phyloP scores from a whole-genome alignment of 2,797 vertebrate genomes.

The Streptopelia turtur region DNA sequence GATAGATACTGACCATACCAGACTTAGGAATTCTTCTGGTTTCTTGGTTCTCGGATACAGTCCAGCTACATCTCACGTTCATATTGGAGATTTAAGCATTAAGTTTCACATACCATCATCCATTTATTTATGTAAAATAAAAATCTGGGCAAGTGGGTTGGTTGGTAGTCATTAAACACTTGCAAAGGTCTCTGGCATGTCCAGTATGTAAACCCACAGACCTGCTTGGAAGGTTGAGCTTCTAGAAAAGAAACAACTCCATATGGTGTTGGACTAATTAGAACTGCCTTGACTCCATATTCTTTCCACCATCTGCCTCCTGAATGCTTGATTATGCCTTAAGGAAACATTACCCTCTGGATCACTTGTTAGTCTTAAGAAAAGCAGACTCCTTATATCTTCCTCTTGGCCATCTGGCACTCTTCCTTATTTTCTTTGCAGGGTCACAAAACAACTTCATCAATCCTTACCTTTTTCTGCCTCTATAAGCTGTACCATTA shows the following conservation, averaged over 20 bases:
- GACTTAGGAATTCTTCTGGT: neutral
- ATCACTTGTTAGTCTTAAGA: slow-evolving; percentile 34
- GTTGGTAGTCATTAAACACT: neutral
- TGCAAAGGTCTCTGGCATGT: neutral
- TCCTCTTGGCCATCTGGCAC: slow-evolving; percentile 17
- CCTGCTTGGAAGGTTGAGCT: neutral
- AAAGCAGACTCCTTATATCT: slow-evolving; percentile 1
- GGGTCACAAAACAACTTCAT: neutral
- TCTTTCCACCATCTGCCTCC: slow-evolving; percentile 27
- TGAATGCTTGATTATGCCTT: slow-evolving; percentile 61
- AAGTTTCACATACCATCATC: neutral
- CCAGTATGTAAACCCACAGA: neutral
- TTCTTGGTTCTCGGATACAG: neutral
- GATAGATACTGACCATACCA: neutral
- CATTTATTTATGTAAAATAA: neutral
- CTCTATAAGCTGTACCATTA: neutral
- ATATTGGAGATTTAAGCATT: neutral
- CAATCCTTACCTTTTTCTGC: neutral
- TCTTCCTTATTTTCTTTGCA: neutral
- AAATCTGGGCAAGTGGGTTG: neutral
- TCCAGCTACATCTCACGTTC: neutral
- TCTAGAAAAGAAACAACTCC: slow-evolving; percentile 16
- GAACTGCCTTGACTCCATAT: slow-evolving; percentile 21
- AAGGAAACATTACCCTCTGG: slow-evolving; percentile 56
- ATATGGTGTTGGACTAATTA: slow-evolving; percentile 34